A percentile compares a stretch with the other conserved stretches of the same genome.
These are phyloP conservation scores for Drosophila littoralis DNA, from an alignment of 1,140 invertebrate species.

Conservation along the genomic window DNA sequence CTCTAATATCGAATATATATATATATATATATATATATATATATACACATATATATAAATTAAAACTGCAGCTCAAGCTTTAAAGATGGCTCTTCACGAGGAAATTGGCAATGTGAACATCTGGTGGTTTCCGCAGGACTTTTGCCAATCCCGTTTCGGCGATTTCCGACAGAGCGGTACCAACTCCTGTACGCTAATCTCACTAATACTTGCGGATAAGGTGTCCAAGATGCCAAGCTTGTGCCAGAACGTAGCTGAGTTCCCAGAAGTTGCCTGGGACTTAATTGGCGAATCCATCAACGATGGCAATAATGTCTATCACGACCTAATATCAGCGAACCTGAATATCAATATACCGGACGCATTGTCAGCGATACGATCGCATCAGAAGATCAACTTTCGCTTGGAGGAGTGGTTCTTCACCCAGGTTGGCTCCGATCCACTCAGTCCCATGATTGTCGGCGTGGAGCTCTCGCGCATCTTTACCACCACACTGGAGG, in stretches of 20 bases:
- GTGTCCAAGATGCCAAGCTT: constrained; percentile 22
- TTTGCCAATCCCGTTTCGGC: constrained; percentile 52
- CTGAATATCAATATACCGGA: constrained; percentile 52
- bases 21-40: not conserved
- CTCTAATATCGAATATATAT: no score
- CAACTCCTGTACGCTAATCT: constrained; percentile 57
- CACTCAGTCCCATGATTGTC: not conserved
- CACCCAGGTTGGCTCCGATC: constrained; percentile 43
- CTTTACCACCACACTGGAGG: constrained; percentile 1
- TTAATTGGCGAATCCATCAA: constrained; percentile 50
- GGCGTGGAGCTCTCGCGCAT: constrained; percentile 17
- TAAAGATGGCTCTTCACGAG: constrained; percentile 37
- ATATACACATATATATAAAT: not conserved
- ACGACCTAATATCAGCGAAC: constrained; percentile 7
- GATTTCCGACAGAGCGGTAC: constrained; percentile 37
- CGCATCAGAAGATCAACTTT: constrained; percentile 24
- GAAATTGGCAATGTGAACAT: constrained; percentile 38
- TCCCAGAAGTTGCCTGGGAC: constrained; percentile 26
- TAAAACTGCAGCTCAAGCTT: not conserved
- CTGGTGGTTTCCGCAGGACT: constrained; percentile 55
- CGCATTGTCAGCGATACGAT: constrained; percentile 25
- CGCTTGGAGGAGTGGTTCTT: constrained; percentile 54
- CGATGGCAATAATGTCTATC: constrained; percentile 50
- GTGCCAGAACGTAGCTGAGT: not conserved
- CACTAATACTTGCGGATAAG: constrained; percentile 49